Conservation (phyloP, 2,888 invertebrate species). For the Athalia cordata region DNA sequence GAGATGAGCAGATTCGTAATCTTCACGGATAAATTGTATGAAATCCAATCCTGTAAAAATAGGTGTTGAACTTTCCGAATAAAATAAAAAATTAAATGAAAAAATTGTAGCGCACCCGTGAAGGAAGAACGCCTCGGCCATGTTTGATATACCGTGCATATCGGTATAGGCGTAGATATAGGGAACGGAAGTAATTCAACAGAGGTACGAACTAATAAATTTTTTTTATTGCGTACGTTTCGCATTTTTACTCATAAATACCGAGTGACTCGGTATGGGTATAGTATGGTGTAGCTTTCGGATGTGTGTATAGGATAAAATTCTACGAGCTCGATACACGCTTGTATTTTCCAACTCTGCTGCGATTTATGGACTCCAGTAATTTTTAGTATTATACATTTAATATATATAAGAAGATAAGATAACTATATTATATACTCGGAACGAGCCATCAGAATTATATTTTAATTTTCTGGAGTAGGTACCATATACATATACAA, state of each 20-base stretch:
- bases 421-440: background rate
- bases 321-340: conserved; percentile 18
- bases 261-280: background rate
- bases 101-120: background rate
- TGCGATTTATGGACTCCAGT: conserved; percentile 36
- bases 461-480: background rate
- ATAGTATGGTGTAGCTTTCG: background rate
- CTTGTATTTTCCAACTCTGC: conserved; percentile 28
- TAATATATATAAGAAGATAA: background rate
- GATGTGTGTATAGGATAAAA: background rate
- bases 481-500: background rate
- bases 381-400: conserved; percentile 16
- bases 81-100: background rate
- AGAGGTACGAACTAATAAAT: conserved; percentile 50
- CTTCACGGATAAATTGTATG: no score
- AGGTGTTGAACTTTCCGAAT: no score
- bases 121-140: background rate
- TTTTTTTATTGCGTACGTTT: conserved; percentile 47
- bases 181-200: conserved; percentile 47
- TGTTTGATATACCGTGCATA: background rate
- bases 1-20: no score
- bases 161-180: background rate
- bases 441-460: background rate
- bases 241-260: conserved; percentile 48
- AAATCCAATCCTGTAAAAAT: no score